Evolutionary conservation across 2,888 invertebrate genomes (phyloP).

Genomic region (Glyphotaelius pellucidus): DNA sequence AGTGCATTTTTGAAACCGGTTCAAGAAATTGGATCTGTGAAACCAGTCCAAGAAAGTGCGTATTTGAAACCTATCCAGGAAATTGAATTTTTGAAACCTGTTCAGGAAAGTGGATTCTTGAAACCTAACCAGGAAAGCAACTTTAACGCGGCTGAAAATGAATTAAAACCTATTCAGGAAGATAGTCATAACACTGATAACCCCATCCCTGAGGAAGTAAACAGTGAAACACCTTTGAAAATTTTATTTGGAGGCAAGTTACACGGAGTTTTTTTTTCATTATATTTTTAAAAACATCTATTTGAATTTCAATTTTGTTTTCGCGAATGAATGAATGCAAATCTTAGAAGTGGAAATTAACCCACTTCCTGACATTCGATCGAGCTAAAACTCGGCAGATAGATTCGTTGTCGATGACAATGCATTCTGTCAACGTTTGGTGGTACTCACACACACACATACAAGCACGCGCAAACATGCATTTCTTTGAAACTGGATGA

Average conservation of each 20-base stretch:
- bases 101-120: neutral
- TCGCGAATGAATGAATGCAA: too few relatives aligned
- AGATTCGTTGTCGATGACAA: too few relatives aligned
- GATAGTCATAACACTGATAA: neutral
- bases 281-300: too few relatives aligned
- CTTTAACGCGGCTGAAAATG: neutral
- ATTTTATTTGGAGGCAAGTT: neutral
- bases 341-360: neutral
- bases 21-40: neutral
- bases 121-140: neutral
- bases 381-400: too few relatives aligned
- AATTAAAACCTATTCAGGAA: neutral
- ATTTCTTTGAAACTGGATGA: too few relatives aligned
- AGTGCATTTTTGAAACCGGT: neutral
- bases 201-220: neutral
- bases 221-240: neutral
- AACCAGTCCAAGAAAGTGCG: neutral
- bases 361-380: neutral
- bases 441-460: too few relatives aligned
- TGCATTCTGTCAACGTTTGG: too few relatives aligned
- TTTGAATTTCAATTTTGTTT: neutral
- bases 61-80: neutral
- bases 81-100: neutral
- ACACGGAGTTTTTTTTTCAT: neutral
- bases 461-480: too few relatives aligned